These are phyloP conservation scores for Notoglanidium macrostoma DNA, from an alignment of 2,797 vertebrate genomes.

Conservation along the genomic window DNA sequence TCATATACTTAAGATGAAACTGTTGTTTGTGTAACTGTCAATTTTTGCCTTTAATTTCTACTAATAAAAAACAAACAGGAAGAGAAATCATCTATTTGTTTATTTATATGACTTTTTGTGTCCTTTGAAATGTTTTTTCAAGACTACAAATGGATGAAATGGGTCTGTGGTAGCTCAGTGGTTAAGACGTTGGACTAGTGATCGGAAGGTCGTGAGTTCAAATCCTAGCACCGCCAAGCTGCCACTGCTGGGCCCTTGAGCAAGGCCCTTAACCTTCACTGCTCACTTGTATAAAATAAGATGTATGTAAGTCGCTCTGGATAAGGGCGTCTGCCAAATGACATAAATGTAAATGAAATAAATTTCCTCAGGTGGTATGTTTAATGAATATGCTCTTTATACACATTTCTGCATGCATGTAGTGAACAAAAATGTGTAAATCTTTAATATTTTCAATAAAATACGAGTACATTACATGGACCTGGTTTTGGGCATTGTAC, in stretches of 20 bases:
- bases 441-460: slow-evolving; percentile 18
- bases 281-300: too few species aligned
- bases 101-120: not conserved
- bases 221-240: too few species aligned
- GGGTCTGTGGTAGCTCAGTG: too few species aligned
- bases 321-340: too few species aligned
- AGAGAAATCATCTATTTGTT: slow-evolving; percentile 14
- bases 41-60: slow-evolving; percentile 1
- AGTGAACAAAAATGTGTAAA: slow-evolving; percentile 15
- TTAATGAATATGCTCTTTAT: slow-evolving; percentile 25
- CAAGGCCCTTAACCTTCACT: too few species aligned
- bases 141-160: not conserved
- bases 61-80: not conserved
- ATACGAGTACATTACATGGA: slow-evolving; percentile 20
- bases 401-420: slow-evolving; percentile 22
- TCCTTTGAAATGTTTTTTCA: not conserved
- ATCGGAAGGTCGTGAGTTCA: too few species aligned
- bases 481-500: slow-evolving; percentile 14
- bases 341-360: too few species aligned
- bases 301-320: too few species aligned
- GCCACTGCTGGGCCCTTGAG: too few species aligned
- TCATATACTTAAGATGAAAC: not conserved
- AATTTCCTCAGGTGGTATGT: not conserved
- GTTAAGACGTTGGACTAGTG: too few species aligned
- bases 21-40: not conserved